These are phyloP conservation scores for Amblyjoppa proteus DNA, from an alignment of 2,888 invertebrate genomes.

Conservation along the genomic window DNA sequence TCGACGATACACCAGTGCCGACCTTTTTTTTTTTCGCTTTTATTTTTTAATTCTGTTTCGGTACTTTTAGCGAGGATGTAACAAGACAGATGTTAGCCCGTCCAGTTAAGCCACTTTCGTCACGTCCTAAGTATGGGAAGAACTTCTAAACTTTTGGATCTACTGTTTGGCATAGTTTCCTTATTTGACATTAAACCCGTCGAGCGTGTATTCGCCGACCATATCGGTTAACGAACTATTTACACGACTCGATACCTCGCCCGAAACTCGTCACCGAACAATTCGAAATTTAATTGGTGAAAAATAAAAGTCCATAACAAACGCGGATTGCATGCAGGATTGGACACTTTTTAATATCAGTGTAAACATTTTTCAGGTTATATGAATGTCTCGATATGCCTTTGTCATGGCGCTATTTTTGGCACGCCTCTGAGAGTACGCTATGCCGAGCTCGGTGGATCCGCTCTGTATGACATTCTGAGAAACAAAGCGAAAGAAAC, in stretches of 20 bases:
- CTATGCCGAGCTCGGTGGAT: neutral
- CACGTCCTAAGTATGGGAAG: slow-evolving; percentile 68
- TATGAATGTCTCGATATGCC: slow-evolving; percentile 21
- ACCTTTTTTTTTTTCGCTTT: slow-evolving; percentile 1
- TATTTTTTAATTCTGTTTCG: neutral
- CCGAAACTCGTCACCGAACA: neutral
- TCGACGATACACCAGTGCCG: neutral
- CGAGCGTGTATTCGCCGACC: slow-evolving; percentile 71
- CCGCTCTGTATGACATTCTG: neutral
- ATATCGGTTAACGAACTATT: slow-evolving; percentile 57
- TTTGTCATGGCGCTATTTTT: slow-evolving; percentile 56
- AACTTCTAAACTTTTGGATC: slow-evolving; percentile 74
- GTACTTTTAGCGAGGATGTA: neutral
- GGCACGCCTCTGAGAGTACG: slow-evolving; percentile 6
- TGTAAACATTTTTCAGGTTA: slow-evolving; percentile 19
- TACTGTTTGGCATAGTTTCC: slow-evolving; percentile 77
- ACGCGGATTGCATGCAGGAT: neutral
- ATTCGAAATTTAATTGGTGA: neutral
- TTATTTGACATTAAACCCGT: slow-evolving; percentile 75
- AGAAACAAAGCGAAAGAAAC: neutral
- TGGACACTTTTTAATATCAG: neutral
- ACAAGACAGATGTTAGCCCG: neutral
- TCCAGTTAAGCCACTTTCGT: slow-evolving; percentile 36
- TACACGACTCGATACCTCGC: neutral
- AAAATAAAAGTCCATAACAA: neutral